Evolutionary conservation across 37 sponge, comb jelly and placozoan species (phyloP), one percentile per base, ranked within the genome.

Genomic region (Mnemiopsis leidyi): DNA sequence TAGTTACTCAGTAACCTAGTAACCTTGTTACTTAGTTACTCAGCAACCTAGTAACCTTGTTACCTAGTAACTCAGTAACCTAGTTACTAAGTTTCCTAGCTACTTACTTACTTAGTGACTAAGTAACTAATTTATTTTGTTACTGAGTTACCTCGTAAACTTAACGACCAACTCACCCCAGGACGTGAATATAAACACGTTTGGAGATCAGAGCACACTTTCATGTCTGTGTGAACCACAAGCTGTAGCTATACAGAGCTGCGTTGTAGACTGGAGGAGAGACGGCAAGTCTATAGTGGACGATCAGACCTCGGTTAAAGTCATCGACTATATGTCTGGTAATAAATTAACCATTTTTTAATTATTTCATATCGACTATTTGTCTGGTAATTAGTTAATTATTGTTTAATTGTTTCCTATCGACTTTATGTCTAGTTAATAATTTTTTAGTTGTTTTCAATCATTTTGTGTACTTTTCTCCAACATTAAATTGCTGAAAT

Each of bases 141-240:
- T 13, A 67, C 20, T 67, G 68, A 67, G 20, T 20, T 20, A 67
- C 68, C 68, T 20, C 13, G 68, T 67, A 67, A 21, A 21, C 18
- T 67, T 13, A 67, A 21, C 13, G 68, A 13, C 68, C 68, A 13
- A 13, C n/a, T n/a, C n/a, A n/a, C n/a, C n/a, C n/a, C 30, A 40
- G 40, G 90, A 85, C 35, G 37, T 28, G 29, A 85, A 85, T 0
- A 37, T 85, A 20, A 39, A 39, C 2, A 37, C 23, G n/a, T 85
- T 85, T 61, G 90, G 90, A 20, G 90, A 85, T 5, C 33, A 26
- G 79, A 77, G 79, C 36, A 34, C 26, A 31, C 90, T 85, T 1
- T 36, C 29, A 5, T 85, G 90, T 37, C 40, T 23, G 39, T 85
- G 90, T 33, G 35, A 85, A 21, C 90, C 90, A 23, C 90, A 85